Conservation (phyloP, 2,888 invertebrate species). For the Stegophylla sp. region DNA sequence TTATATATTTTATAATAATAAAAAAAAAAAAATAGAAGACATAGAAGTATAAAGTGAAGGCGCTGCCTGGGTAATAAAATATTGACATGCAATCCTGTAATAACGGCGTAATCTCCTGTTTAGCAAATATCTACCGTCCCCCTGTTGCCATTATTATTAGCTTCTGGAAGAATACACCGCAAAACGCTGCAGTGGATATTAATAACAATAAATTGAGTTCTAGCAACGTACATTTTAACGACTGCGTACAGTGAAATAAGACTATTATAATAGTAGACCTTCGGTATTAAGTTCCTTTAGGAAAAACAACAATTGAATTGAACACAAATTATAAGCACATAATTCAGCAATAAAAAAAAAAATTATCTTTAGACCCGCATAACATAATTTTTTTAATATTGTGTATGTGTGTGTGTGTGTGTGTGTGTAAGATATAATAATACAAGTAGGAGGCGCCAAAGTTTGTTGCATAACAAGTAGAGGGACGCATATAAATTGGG, state of each 20-base stretch:
- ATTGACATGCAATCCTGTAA: conserved; percentile 59
- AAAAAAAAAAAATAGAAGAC: no score
- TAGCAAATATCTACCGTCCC: conserved; percentile 47
- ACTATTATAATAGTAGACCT: conserved; percentile 9
- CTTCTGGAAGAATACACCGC: conserved; percentile 37
- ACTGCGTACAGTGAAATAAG: conserved; percentile 31
- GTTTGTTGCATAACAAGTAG: no score
- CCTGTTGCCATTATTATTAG: conserved; percentile 34
- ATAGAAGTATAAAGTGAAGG: conserved; percentile 47
- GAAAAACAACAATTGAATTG: background rate
- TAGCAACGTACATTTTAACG: conserved; percentile 31
- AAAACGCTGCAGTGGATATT: conserved; percentile 25
- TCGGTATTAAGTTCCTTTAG: background rate
- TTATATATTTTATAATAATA: conserved; percentile 41
- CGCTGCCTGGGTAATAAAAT: conserved; percentile 58
- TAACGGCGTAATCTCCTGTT: conserved; percentile 55
- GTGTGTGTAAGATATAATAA: no score
- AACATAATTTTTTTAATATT: no score
- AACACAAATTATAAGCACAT: background rate
- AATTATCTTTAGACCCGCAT: background rate
- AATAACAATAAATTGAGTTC: conserved; percentile 55
- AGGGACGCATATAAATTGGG: no score
- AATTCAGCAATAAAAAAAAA: background rate
- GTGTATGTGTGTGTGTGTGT: no score
- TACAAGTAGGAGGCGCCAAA: no score